These are phyloP conservation scores for Lepisosteus oculatus DNA, from an alignment of 2,113 vertebrate genomes.

Conservation along the genomic window DNA sequence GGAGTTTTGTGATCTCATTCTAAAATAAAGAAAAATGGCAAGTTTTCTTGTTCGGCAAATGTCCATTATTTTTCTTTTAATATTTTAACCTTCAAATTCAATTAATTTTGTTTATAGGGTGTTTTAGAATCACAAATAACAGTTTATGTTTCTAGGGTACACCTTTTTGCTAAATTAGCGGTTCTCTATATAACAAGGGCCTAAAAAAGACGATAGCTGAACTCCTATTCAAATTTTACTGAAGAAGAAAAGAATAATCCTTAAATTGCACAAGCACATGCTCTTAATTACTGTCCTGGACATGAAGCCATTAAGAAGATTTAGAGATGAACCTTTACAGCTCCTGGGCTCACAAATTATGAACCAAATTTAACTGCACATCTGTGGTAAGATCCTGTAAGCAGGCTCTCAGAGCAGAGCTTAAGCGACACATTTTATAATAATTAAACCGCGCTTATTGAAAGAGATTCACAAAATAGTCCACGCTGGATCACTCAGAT, in stretches of 20 bases:
- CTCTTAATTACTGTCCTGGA: conserved; percentile 7
- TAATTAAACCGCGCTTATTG: background rate
- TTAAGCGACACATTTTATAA: background rate
- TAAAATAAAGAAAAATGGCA: too few species aligned
- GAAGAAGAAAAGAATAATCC: background rate
- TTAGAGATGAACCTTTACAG: background rate
- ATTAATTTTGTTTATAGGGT: too few species aligned
- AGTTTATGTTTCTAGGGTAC: too few species aligned
- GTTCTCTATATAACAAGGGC: background rate
- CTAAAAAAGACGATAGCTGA: background rate
- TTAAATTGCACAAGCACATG: conserved; percentile 5
- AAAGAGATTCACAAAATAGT: background rate
- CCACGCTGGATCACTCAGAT: background rate
- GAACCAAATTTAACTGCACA: background rate
- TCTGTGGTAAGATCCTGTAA: background rate
- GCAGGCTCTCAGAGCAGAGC: background rate
- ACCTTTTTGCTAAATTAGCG: background rate
- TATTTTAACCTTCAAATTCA: background rate
- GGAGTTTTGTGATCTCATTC: too few species aligned
- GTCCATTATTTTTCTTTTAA: conserved; percentile 3
- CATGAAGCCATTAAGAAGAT: conserved; percentile 5
- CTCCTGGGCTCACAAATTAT: background rate
- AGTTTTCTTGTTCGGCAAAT: too few species aligned
- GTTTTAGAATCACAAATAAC: too few species aligned
- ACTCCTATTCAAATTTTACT: background rate